Evolutionary conservation across 2,797 vertebrate species (phyloP).

Genomic region (Pelobates cultripes): DNA sequence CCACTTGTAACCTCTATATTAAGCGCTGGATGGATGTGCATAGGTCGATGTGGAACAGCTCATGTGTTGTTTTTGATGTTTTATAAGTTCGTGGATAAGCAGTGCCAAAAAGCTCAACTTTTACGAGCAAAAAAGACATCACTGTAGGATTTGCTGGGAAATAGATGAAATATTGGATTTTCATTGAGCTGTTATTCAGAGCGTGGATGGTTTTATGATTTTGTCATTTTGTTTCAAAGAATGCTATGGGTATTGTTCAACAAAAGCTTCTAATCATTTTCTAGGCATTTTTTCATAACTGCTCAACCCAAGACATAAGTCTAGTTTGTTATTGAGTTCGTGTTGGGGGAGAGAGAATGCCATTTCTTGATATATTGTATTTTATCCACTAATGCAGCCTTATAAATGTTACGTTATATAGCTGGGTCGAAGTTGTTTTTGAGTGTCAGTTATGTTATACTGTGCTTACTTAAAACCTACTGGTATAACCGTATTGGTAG

Average conservation of each 20-base stretch:
- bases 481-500: too few relatives aligned
- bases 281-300: not conserved
- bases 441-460: too few relatives aligned
- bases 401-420: too few relatives aligned
- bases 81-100: conserved; percentile 24
- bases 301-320: not conserved
- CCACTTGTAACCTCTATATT: not conserved
- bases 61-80: conserved; percentile 38
- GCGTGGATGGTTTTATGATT: not conserved
- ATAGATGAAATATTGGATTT: conserved; percentile 31
- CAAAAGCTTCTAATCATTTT: not conserved
- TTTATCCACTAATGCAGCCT: too few relatives aligned
- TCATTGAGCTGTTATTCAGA: conserved; percentile 16
- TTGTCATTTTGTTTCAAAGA: not conserved
- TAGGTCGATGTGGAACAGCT: conserved; percentile 2
- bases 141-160: conserved; percentile 32
- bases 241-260: conserved; percentile 17
- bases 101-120: conserved; percentile 24
- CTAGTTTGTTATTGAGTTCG: not conserved
- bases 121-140: conserved; percentile 34
- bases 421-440: too few relatives aligned
- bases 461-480: too few relatives aligned
- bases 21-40: not conserved
- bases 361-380: too few relatives aligned
- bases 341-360: too few relatives aligned